Conservation (phyloP, 2,888 invertebrate species). For the Habroteleia sp. region DNA sequence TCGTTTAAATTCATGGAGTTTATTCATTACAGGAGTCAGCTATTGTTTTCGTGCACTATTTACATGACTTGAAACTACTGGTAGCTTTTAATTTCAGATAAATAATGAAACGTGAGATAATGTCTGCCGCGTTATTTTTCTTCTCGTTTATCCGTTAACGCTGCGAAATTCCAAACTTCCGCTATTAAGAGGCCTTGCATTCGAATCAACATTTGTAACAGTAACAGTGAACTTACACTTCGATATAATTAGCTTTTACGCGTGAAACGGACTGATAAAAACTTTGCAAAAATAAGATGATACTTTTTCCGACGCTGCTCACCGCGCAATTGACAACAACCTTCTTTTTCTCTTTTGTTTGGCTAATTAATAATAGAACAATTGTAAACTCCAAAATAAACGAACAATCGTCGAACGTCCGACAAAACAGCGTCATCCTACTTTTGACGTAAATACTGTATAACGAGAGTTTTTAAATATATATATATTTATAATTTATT, state of each 20-base stretch:
- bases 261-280: conserved; percentile 11
- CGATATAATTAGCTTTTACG: conserved; percentile 4
- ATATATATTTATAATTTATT: conserved; percentile 16
- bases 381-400: conserved; percentile 16
- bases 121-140: conserved; percentile 25
- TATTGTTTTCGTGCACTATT: conserved; percentile 46
- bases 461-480: conserved; percentile 25
- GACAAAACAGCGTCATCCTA: conserved; percentile 21
- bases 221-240: conserved; percentile 32
- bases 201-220: conserved; percentile 32
- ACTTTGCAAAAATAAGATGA: conserved; percentile 33
- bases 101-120: conserved; percentile 5
- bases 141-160: too few species aligned
- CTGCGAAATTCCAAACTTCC: conserved; percentile 21
- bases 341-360: background rate
- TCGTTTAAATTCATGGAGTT: conserved; percentile 41
- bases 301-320: conserved; percentile 8
- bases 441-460: conserved; percentile 29
- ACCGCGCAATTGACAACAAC: conserved; percentile 1
- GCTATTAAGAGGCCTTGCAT: conserved; percentile 25
- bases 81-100: background rate
- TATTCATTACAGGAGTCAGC: conserved; percentile 49
- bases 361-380: conserved; percentile 9
- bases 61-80: conserved; percentile 60
- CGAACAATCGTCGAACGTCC: conserved; percentile 22